Percentiles rank a stretch among this genome's conserved stretches.
phyloP scores from a whole-genome alignment of 2,113 vertebrate genomes.

The Anhinga anhinga region DNA sequence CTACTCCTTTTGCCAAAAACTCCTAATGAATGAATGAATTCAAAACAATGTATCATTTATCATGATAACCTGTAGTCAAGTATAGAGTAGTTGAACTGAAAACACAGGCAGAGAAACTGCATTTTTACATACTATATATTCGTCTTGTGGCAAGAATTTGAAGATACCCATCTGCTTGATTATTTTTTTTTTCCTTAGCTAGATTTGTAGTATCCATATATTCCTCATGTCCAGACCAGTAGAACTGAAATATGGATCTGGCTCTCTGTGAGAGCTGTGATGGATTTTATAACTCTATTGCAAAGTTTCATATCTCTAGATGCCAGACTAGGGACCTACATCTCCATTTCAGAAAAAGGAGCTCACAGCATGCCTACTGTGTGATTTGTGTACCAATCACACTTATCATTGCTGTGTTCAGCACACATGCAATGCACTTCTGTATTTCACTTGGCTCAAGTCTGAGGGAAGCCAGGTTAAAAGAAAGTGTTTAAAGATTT shows the following conservation, averaged over 20 bases:
- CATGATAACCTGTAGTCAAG: background rate
- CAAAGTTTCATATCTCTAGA: background rate
- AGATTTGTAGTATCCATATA: background rate
- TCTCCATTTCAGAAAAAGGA: slow-evolving; percentile 14
- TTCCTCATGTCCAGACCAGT: background rate
- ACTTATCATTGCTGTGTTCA: background rate
- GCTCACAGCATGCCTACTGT: background rate
- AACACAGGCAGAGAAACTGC: background rate
- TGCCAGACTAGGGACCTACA: background rate
- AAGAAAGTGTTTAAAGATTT: background rate
- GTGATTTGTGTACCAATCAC: slow-evolving; percentile 1
- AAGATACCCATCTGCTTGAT: background rate
- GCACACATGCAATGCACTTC: background rate
- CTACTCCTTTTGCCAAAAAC: background rate
- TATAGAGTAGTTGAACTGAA: background rate
- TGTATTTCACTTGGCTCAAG: background rate
- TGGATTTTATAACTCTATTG: background rate
- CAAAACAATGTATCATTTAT: background rate
- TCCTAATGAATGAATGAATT: background rate
- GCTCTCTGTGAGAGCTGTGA: background rate
- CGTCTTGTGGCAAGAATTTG: background rate
- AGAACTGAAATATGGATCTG: background rate
- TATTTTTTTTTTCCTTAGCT: background rate
- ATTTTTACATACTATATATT: background rate
- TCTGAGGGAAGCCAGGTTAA: background rate